Conservation (phyloP, 2,113 vertebrate genomes). For the Turdus rufiventris region DNA sequence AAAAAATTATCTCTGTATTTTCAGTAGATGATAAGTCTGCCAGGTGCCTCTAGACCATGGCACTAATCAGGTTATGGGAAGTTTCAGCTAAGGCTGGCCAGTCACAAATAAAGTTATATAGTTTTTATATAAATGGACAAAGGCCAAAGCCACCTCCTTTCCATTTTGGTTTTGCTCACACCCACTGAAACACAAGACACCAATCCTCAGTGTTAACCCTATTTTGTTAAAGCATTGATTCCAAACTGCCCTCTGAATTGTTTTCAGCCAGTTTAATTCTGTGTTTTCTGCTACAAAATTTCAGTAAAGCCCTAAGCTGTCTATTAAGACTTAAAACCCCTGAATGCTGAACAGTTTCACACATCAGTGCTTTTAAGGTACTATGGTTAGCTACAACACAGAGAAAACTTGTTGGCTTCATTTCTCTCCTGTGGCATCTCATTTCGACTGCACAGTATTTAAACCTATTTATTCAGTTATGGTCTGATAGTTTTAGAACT, state of each 20-base stretch:
- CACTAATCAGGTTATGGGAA: conserved; percentile 21
- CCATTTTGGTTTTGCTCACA: background rate
- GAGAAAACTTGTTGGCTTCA: background rate
- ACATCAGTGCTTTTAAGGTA: background rate
- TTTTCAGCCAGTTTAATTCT: background rate
- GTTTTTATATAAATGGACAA: background rate
- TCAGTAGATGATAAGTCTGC: background rate
- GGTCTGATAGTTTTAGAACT: background rate
- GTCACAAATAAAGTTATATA: background rate
- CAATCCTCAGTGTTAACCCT: background rate
- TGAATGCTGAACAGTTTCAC: background rate
- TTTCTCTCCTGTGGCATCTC: background rate
- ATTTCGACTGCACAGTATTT: background rate
- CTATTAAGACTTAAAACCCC: background rate
- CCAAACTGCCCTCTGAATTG: background rate
- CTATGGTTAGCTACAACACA: background rate
- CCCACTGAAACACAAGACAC: background rate
- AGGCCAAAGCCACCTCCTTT: background rate
- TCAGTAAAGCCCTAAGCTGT: background rate
- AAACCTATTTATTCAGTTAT: background rate
- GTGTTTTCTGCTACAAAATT: background rate
- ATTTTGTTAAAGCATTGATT: background rate
- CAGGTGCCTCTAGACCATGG: conserved; percentile 11
- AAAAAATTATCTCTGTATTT: conserved; percentile 11
- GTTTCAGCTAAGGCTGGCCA: background rate